Percentiles rank a stretch among this genome's conserved stretches.
Conservation (phyloP, 2,797 vertebrate genomes). For the Channallabes apus region DNA sequence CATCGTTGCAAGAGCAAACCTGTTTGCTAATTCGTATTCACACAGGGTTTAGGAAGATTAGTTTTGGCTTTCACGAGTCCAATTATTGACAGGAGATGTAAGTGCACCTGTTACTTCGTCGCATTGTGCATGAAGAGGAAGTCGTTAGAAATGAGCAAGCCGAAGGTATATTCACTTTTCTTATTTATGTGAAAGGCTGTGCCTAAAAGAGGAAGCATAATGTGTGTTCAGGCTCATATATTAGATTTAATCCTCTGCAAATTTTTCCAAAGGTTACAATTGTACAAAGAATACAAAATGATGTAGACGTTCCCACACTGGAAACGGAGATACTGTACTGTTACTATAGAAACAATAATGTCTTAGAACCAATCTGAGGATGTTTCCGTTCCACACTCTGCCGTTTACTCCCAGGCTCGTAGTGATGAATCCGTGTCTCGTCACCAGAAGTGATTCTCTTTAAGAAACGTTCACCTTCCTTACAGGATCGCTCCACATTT, state of each 20-base stretch:
- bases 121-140: background rate
- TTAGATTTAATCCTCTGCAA: background rate
- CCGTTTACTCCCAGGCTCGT: too few species aligned
- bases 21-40: slow-evolving; percentile 22
- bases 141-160: background rate
- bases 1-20: background rate
- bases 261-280: background rate
- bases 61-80: slow-evolving; percentile 20
- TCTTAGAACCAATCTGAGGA: too few species aligned
- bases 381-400: too few species aligned
- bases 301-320: background rate
- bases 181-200: background rate
- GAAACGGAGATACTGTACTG: too few species aligned
- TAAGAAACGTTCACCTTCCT: too few species aligned
- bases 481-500: too few species aligned
- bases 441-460: too few species aligned
- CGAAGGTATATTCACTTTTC: background rate
- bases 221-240: background rate
- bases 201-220: too few species aligned
- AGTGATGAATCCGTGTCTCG: too few species aligned
- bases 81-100: slow-evolving; percentile 19
- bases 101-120: slow-evolving; percentile 15
- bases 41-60: slow-evolving; percentile 26
- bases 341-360: too few species aligned
- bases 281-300: background rate